phyloP scores from a whole-genome alignment of 2,888 invertebrate species.

The Agrochola litura region DNA sequence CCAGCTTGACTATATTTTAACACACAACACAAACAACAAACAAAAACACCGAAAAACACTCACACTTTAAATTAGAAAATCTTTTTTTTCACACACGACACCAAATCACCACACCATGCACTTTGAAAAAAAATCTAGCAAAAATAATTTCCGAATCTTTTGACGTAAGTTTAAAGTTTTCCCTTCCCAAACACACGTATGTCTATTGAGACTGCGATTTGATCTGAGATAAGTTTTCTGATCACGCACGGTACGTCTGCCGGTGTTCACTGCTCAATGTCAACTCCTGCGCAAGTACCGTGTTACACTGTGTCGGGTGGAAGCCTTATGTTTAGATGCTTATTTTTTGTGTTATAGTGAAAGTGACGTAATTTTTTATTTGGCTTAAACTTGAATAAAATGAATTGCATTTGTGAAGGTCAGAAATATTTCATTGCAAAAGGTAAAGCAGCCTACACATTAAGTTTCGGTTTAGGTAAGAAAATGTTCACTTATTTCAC shows the following conservation, averaged over 20 bases:
- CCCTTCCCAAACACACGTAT: constrained; percentile 58
- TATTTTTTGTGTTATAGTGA: not conserved
- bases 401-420: not conserved
- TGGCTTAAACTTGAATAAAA: not conserved
- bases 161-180: constrained; percentile 10
- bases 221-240: constrained; percentile 81
- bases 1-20: constrained; percentile 74
- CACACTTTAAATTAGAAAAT: constrained; percentile 5
- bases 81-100: constrained; percentile 30
- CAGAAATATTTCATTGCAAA: not conserved
- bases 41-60: constrained; percentile 58
- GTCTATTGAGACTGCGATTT: constrained; percentile 76
- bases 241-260: constrained; percentile 82
- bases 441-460: not conserved
- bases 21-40: constrained; percentile 52
- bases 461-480: not conserved
- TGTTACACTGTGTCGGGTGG: constrained; percentile 56
- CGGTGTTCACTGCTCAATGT: constrained; percentile 55
- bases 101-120: not conserved
- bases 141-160: not conserved
- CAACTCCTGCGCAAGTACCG: constrained; percentile 64
- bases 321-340: constrained; percentile 39
- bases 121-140: not conserved
- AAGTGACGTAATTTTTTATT: constrained; percentile 2
- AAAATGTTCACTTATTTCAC: not conserved